Evolutionary conservation across 2,888 invertebrate species (phyloP).

Genomic region (Calameuta idolon): DNA sequence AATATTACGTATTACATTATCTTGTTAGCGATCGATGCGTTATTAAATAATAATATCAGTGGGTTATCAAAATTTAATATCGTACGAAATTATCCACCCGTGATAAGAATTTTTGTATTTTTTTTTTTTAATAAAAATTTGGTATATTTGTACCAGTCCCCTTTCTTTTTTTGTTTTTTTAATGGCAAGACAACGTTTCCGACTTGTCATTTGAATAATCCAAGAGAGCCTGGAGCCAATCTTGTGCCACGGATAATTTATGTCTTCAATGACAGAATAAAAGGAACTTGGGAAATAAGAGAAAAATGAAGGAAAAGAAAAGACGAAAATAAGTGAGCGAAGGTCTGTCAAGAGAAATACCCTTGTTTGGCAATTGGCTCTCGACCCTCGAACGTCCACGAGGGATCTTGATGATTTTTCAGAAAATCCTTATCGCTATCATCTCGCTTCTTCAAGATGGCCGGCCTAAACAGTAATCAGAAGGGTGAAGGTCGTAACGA

Average conservation of each 20-base stretch:
- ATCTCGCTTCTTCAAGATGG: neutral
- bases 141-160: neutral
- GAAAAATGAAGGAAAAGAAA: neutral
- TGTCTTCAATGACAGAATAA: neutral
- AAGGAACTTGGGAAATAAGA: neutral
- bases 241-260: neutral
- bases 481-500: neutral
- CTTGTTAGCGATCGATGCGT: neutral
- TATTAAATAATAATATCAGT: too few species aligned
- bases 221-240: neutral
- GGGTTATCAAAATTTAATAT: neutral
- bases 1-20: slow-evolving; percentile 23
- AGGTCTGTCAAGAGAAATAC: neutral
- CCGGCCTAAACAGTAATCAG: neutral
- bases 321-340: neutral
- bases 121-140: too few species aligned
- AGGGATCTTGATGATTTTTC: neutral
- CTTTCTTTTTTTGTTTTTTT: too few species aligned
- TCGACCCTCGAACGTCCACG: neutral
- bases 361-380: neutral
- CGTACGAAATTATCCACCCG: neutral
- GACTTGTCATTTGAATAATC: neutral
- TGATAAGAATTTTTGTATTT: neutral
- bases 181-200: neutral
- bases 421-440: neutral